Conservation (phyloP, 2,113 vertebrate genomes). For the cattle (Bos taurus) region ARS-UCD2.0 NC_037331.1:54395001-54395500, state of each 20-base stretch:
- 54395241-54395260: constrained; percentile 11
- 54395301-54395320: constrained; percentile 31
- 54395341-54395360: neutral
- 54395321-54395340: neutral
- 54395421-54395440: neutral
- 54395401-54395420: neutral
- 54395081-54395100: no score
- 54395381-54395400: neutral
- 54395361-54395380: neutral
- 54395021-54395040: neutral
- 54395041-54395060: neutral
- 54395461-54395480: constrained; percentile 7
- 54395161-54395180: neutral
- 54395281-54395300: constrained; percentile 38
- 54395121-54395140: no score
- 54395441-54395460: constrained; percentile 29
- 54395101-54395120: no score
- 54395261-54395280: neutral
- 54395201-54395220: constrained; percentile 39
- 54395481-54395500: constrained; percentile 24
- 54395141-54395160: no score
- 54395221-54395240: neutral
- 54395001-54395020: neutral
- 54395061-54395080: neutral
- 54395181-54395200: constrained; percentile 38